Evolutionary conservation across 2,888 invertebrate species (phyloP).

Genomic region (Peribatodes rhomboidaria): DNA sequence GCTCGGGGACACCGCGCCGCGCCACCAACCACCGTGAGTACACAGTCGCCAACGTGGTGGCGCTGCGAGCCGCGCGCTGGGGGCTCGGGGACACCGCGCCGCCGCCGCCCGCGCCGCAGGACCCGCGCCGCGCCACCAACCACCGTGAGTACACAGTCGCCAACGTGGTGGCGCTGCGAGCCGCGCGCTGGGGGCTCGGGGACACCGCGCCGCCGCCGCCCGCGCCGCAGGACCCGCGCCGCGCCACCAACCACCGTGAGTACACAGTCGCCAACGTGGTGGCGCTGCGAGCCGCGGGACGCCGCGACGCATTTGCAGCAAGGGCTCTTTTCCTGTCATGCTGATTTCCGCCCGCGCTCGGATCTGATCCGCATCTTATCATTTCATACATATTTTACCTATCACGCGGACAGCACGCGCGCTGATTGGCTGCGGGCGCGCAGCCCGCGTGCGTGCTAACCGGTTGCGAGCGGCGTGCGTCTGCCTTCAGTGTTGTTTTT

Average conservation of each 20-base stretch:
- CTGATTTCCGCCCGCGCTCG: too few species aligned
- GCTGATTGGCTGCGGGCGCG: too few species aligned
- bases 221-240: constrained; percentile 47
- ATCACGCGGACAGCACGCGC: too few species aligned
- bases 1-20: constrained; percentile 65
- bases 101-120: constrained; percentile 49
- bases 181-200: constrained; percentile 79
- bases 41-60: constrained; percentile 71
- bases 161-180: constrained; percentile 76
- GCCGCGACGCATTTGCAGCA: constrained; percentile 62
- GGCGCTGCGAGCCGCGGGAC: constrained; percentile 74
- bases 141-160: constrained; percentile 57
- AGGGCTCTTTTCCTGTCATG: too few species aligned
- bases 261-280: constrained; percentile 70
- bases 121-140: constrained; percentile 47
- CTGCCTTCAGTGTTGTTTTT: too few species aligned
- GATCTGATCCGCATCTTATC: too few species aligned
- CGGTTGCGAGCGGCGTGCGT: too few species aligned
- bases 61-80: constrained; percentile 81
- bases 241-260: constrained; percentile 44
- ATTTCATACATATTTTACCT: too few species aligned
- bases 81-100: constrained; percentile 73
- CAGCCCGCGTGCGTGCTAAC: too few species aligned
- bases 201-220: constrained; percentile 64
- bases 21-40: constrained; percentile 39